These are phyloP conservation scores for Phodopus roborovskii DNA, from an alignment of 2,113 vertebrate genomes.

Conservation along the genomic window DNA sequence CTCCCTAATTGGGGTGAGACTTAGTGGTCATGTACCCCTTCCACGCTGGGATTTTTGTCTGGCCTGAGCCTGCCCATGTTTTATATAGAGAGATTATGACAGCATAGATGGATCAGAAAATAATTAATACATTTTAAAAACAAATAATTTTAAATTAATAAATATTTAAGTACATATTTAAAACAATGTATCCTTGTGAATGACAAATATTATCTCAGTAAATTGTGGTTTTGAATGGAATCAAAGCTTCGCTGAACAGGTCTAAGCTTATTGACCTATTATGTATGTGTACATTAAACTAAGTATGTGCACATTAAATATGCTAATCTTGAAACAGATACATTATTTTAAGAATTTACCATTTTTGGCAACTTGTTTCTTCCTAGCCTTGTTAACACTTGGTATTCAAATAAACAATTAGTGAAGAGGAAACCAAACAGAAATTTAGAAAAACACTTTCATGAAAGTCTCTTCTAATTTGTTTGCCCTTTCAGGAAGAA, in stretches of 20 bases:
- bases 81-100: no score
- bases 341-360: slow-evolving; percentile 10
- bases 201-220: slow-evolving; percentile 9
- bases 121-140: neutral
- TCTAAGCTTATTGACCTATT: neutral
- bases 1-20: no score
- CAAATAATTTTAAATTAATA: neutral
- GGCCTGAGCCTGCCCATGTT: no score
- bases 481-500: neutral
- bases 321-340: neutral
- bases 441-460: neutral
- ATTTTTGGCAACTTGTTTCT: neutral
- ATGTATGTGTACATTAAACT: neutral
- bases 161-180: neutral
- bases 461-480: neutral
- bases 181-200: neutral
- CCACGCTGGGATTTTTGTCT: no score
- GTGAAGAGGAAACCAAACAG: neutral
- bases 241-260: neutral
- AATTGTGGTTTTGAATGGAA: slow-evolving; percentile 7
- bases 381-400: neutral
- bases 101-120: neutral
- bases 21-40: no score
- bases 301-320: neutral
- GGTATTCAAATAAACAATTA: neutral